A percentile compares a stretch with the other conserved stretches of the same genome.
phyloP scores from a whole-genome alignment of 2,888 invertebrate species.

The Hyles lineata region DNA sequence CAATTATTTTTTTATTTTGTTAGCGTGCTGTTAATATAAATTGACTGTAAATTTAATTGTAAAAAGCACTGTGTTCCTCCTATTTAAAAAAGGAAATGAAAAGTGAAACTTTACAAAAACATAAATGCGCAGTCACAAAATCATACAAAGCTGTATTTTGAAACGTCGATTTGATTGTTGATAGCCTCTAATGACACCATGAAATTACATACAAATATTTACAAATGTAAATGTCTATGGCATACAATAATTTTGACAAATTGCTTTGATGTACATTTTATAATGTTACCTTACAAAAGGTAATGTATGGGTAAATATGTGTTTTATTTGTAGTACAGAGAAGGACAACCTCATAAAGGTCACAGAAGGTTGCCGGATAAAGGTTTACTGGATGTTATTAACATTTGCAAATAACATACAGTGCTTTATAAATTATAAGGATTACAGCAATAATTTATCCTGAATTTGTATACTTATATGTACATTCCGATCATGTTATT shows the following conservation, averaged over 20 bases:
- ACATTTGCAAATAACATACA: too few species aligned
- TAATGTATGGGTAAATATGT: background rate
- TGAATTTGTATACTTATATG: background rate
- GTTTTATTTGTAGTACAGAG: too few species aligned
- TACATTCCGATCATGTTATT: background rate
- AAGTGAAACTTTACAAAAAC: background rate
- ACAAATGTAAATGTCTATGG: background rate
- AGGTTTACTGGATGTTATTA: background rate
- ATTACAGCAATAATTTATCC: background rate
- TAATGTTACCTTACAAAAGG: background rate
- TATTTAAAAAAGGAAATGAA: background rate
- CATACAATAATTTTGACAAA: slow-evolving; percentile 6
- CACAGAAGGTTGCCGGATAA: background rate
- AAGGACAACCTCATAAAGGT: too few species aligned
- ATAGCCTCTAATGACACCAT: slow-evolving; percentile 3
- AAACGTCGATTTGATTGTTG: background rate
- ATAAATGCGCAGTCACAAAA: background rate
- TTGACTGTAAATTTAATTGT: too few species aligned
- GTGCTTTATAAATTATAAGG: too few species aligned
- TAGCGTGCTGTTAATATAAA: too few species aligned
- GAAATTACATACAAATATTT: slow-evolving; percentile 14
- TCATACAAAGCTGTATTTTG: background rate
- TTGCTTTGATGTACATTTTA: background rate
- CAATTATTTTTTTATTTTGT: too few species aligned
- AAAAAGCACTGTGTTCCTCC: too few species aligned